These are phyloP conservation scores for Heliconius hewitsoni DNA, from an alignment of 1,140 invertebrate genomes.

Conservation along the genomic window DNA sequence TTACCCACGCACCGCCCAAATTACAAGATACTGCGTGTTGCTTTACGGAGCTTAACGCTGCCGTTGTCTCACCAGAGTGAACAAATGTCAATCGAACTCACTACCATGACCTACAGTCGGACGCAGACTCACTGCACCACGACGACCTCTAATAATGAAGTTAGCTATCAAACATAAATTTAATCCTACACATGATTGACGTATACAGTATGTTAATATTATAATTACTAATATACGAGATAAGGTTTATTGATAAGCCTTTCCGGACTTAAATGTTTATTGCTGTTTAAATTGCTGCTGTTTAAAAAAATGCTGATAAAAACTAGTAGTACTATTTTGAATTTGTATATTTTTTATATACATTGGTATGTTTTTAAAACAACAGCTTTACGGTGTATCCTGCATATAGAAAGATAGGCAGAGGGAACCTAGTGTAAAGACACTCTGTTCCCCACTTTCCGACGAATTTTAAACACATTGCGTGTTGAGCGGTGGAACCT, in stretches of 20 bases:
- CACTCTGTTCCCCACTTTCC: too few species aligned
- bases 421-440: too few species aligned
- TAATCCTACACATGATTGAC: slow-evolving; percentile 4
- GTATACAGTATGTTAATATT: slow-evolving; percentile 11
- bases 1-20: too few species aligned
- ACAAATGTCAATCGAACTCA: background rate
- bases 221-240: slow-evolving; percentile 8
- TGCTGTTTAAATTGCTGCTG: background rate
- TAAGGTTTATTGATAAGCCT: slow-evolving; percentile 3
- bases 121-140: background rate
- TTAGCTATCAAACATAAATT: background rate
- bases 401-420: too few species aligned
- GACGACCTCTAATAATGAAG: background rate
- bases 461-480: too few species aligned
- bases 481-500: too few species aligned
- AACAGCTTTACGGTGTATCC: too few species aligned
- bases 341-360: background rate
- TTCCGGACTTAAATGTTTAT: slow-evolving; percentile 12
- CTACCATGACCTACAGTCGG: background rate
- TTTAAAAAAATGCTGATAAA: background rate
- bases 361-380: background rate
- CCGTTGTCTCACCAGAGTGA: too few species aligned
- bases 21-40: too few species aligned
- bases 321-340: background rate
- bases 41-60: too few species aligned